A percentile compares a stretch with the other conserved stretches of the same genome.
Conservation (phyloP, 1,140 invertebrate genomes). For the Temnothorax curvispinosus region DNA sequence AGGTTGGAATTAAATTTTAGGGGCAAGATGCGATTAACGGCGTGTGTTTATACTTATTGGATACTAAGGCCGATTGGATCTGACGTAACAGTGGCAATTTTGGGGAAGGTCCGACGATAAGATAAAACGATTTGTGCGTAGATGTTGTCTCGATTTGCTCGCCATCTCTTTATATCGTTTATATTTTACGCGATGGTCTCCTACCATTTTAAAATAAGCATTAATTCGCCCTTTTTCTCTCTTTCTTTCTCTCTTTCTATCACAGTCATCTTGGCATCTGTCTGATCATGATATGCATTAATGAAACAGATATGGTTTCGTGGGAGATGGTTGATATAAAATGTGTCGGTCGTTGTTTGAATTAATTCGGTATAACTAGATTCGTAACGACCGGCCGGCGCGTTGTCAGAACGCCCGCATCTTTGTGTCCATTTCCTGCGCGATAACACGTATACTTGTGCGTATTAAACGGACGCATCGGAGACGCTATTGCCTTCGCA, state of each 20-base stretch:
- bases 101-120: constrained; percentile 61
- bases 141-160: neutral
- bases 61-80: constrained; percentile 35
- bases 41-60: constrained; percentile 54
- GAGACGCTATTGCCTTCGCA: constrained; percentile 20
- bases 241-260: too few species aligned
- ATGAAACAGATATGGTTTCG: constrained; percentile 27
- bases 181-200: neutral
- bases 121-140: constrained; percentile 63
- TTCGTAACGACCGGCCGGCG: neutral
- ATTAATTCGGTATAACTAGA: constrained; percentile 39
- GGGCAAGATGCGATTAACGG: constrained; percentile 56
- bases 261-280: neutral
- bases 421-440: neutral
- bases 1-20: constrained; percentile 68
- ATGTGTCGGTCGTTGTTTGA: neutral
- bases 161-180: neutral
- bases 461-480: constrained; percentile 41
- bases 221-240: constrained; percentile 5
- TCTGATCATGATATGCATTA: constrained; percentile 14
- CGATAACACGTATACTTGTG: constrained; percentile 41
- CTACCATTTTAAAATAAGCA: neutral
- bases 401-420: constrained; percentile 32
- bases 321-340: neutral
- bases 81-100: constrained; percentile 67